phyloP scores from a whole-genome alignment of 2,888 invertebrate genomes.

The Dendrolimus pini region DNA sequence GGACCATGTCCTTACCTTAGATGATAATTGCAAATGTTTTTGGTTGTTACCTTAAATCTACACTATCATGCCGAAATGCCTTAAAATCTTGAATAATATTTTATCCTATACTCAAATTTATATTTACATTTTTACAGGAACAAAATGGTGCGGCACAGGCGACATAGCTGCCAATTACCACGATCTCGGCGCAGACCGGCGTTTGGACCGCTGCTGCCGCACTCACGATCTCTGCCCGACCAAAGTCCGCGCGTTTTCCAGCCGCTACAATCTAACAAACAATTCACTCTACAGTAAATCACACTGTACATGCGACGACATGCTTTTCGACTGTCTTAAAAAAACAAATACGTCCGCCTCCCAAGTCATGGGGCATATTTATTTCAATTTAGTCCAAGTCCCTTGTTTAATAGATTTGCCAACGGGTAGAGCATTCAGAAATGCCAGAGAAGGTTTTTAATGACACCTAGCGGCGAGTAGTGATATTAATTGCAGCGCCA shows the following conservation, averaged over 20 bases:
- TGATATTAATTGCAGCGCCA: conserved; percentile 47
- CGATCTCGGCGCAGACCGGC: conserved; percentile 85
- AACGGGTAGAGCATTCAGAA: conserved; percentile 58
- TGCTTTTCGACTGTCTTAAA: conserved; percentile 89
- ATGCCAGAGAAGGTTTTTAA: conserved; percentile 72
- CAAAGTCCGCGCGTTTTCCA: conserved; percentile 82
- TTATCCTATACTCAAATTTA: too few species aligned
- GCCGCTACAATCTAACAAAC: conserved; percentile 89
- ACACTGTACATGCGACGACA: conserved; percentile 91
- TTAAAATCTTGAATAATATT: too few species aligned
- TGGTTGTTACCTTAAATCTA: too few species aligned
- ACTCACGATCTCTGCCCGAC: conserved; percentile 94
- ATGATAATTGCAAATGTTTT: too few species aligned
- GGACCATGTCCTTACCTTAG: too few species aligned
- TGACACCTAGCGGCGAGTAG: conserved; percentile 36
- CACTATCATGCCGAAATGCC: too few species aligned
- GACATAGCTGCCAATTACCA: conserved; percentile 90
- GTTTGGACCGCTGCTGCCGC: conserved; percentile 90
- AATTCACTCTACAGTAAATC: conserved; percentile 91
- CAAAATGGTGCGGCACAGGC: conserved; percentile 95
- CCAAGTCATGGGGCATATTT: conserved; percentile 87
- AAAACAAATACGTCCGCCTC: conserved; percentile 83
- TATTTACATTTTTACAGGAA: conserved; percentile 74
- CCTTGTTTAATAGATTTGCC: conserved; percentile 81
- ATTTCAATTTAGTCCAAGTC: conserved; percentile 88